Conservation (phyloP, 1,140 invertebrate species). For the Atta texana region DNA sequence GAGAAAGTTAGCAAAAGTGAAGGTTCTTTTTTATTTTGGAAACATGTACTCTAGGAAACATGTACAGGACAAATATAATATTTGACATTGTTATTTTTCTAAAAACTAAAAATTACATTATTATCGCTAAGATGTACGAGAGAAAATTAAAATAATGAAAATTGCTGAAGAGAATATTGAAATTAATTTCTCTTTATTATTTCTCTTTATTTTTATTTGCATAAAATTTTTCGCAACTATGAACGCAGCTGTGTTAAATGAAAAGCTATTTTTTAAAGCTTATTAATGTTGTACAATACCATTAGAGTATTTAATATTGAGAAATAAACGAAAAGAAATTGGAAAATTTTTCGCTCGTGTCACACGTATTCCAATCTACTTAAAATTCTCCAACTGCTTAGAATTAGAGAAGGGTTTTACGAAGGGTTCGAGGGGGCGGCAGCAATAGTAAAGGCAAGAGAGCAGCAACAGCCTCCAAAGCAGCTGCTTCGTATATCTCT, state of each 20-base stretch:
- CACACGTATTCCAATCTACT: not conserved
- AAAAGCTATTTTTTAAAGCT: not conserved
- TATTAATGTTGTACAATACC: too few species aligned
- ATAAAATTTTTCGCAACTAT: not conserved
- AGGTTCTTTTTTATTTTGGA: not conserved
- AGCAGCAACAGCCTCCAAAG: constrained; percentile 59
- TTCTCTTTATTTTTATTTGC: not conserved
- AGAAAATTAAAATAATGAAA: not conserved
- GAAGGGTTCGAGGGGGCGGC: constrained; percentile 41
- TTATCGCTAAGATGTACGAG: not conserved
- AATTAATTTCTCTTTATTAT: not conserved
- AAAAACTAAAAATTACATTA: not conserved
- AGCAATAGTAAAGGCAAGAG: constrained; percentile 47
- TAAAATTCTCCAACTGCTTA: constrained; percentile 17
- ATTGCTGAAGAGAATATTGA: not conserved
- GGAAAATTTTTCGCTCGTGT: not conserved
- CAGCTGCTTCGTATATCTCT: constrained; percentile 81
- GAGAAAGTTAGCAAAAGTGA: not conserved
- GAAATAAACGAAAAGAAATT: constrained; percentile 6
- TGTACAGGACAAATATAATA: not conserved
- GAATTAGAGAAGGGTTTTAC: not conserved
- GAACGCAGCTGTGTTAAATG: not conserved
- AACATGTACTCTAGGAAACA: not conserved
- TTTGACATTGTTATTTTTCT: not conserved
- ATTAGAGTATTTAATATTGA: not conserved